Conservation (phyloP, 2,888 invertebrate species). For the Lysandra coridon region DNA sequence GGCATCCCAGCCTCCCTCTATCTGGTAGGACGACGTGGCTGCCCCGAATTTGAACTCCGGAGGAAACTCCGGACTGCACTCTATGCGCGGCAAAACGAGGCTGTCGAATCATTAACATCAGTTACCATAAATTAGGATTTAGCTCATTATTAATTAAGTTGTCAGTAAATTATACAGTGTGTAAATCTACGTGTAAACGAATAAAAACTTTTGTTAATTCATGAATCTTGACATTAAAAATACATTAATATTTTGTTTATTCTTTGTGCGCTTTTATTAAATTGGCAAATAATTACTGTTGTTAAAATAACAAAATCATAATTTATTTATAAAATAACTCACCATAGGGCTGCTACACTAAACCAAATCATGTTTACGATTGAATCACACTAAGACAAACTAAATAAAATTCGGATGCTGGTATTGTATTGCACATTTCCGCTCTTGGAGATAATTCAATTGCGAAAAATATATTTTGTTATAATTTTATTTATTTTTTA, state of each 20-base stretch:
- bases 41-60: constrained; percentile 57
- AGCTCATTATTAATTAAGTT: no score
- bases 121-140: no score
- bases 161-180: no score
- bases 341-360: constrained; percentile 1
- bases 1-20: constrained; percentile 68
- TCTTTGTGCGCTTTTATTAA: not conserved
- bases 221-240: no score
- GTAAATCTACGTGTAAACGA: not conserved
- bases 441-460: not conserved
- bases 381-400: not conserved
- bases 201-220: not conserved
- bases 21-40: constrained; percentile 60
- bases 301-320: no score
- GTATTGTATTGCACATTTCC: not conserved
- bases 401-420: not conserved
- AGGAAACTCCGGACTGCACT: constrained; percentile 47
- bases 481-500: not conserved
- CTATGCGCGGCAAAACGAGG: not conserved
- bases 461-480: not conserved
- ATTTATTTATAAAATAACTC: not conserved
- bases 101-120: not conserved
- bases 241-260: not conserved
- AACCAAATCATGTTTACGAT: not conserved
- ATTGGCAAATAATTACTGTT: not conserved